A percentile compares a stretch with the other conserved stretches of the same genome.
Conservation (phyloP, 2,797 vertebrate species). For the Phoebastria nigripes region DNA sequence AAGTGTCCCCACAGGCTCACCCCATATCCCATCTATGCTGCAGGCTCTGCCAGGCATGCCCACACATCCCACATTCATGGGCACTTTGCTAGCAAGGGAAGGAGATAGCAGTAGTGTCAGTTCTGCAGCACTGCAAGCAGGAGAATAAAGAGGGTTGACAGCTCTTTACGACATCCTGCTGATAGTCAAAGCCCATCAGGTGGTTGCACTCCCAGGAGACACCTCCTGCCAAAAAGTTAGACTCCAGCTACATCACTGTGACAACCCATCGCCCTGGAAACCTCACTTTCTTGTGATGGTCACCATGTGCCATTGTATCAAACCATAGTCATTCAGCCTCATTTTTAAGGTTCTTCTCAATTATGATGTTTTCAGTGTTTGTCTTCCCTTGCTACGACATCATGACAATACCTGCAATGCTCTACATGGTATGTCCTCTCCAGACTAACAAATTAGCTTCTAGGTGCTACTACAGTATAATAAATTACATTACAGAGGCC, state of each 20-base stretch:
- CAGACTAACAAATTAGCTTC: not conserved
- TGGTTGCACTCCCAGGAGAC: not conserved
- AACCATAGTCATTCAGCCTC: not conserved
- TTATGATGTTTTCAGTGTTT: not conserved
- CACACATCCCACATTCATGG: rapidly evolving
- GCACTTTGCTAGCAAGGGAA: not conserved
- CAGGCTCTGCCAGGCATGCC: not conserved
- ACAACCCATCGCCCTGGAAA: not conserved
- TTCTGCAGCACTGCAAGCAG: not conserved
- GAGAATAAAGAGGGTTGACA: not conserved
- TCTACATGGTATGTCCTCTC: not conserved
- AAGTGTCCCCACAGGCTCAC: not conserved
- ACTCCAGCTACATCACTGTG: not conserved
- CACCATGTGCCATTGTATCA: no score
- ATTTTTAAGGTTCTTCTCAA: not conserved
- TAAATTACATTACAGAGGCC: not conserved
- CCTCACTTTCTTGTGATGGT: not conserved
- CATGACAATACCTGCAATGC: not conserved
- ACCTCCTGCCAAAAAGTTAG: not conserved
- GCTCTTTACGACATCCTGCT: not conserved
- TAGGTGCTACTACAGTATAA: not conserved
- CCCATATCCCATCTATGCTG: not conserved
- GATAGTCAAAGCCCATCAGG: not conserved
- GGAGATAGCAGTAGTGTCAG: not conserved
- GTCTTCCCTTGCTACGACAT: not conserved